Conservation (phyloP, 2,113 vertebrate species). For the Zosterops hypoxanthus region DNA sequence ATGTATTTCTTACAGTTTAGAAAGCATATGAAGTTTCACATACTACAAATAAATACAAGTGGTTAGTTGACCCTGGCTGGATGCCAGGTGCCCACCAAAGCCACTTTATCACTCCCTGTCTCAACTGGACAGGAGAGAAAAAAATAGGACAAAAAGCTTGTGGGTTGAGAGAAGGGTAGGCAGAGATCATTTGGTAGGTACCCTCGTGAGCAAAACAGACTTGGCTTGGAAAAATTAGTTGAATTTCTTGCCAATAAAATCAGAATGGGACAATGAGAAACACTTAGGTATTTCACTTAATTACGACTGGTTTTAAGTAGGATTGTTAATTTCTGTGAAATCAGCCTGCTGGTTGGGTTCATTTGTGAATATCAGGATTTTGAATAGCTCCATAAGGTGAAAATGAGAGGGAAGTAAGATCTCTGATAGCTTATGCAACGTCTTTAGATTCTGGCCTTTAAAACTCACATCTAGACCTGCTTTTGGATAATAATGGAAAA, state of each 20-base stretch:
- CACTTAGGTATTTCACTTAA: not conserved
- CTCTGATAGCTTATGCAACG: not conserved
- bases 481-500: not conserved
- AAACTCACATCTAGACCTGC: not conserved
- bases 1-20: not conserved
- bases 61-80: not conserved
- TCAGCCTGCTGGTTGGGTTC: not conserved
- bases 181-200: not conserved
- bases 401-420: not conserved
- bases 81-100: not conserved
- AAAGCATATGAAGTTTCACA: not conserved
- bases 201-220: not conserved
- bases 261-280: not conserved
- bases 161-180: not conserved
- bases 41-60: not conserved
- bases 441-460: not conserved
- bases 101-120: not conserved
- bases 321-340: not conserved
- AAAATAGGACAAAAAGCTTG: not conserved
- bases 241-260: not conserved
- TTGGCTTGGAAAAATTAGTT: not conserved
- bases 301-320: not conserved
- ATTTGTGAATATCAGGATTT: not conserved
- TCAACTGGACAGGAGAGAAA: not conserved
- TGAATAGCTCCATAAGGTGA: not conserved